These are phyloP conservation scores for Helicoverpa armigera DNA, from an alignment of 1,140 invertebrate genomes.

Conservation along the genomic window DNA sequence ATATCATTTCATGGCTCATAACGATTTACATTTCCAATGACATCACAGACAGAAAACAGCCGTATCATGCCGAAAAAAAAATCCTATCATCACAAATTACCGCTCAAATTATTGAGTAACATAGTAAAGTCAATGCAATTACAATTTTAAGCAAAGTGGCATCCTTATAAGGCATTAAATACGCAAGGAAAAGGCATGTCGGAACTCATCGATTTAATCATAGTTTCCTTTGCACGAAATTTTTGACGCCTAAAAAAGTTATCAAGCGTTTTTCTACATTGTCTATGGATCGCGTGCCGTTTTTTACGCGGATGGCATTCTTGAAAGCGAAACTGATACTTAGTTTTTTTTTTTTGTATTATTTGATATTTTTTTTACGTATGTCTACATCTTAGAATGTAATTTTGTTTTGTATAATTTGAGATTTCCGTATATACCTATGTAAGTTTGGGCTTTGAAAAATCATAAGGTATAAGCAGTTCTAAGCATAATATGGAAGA, in stretches of 20 bases:
- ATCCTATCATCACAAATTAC: background rate
- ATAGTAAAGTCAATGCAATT: background rate
- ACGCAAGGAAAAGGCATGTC: slow-evolving; percentile 63
- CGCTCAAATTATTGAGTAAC: background rate
- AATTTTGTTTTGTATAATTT: background rate
- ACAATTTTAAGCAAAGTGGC: background rate
- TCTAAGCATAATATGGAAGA: too few species aligned
- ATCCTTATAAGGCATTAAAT: slow-evolving; percentile 17
- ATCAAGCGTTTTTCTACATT: slow-evolving; percentile 39
- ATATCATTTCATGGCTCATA: too few species aligned
- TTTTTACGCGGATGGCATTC: slow-evolving; percentile 42
- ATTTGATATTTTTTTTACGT: background rate
- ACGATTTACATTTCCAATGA: too few species aligned
- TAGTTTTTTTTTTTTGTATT: background rate
- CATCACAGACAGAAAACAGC: too few species aligned
- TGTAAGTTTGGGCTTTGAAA: too few species aligned
- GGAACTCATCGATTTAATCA: slow-evolving; percentile 69
- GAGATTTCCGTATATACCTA: background rate
- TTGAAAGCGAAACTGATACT: slow-evolving; percentile 46
- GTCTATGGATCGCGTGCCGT: slow-evolving; percentile 44
- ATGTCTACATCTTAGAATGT: background rate
- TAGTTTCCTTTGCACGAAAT: slow-evolving; percentile 68
- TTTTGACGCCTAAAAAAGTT: slow-evolving; percentile 45
- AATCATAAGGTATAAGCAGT: too few species aligned
- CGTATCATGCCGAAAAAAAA: background rate